These are phyloP conservation scores for Neopipo cinnamomea DNA, from an alignment of 2,113 vertebrate genomes.

Conservation along the genomic window DNA sequence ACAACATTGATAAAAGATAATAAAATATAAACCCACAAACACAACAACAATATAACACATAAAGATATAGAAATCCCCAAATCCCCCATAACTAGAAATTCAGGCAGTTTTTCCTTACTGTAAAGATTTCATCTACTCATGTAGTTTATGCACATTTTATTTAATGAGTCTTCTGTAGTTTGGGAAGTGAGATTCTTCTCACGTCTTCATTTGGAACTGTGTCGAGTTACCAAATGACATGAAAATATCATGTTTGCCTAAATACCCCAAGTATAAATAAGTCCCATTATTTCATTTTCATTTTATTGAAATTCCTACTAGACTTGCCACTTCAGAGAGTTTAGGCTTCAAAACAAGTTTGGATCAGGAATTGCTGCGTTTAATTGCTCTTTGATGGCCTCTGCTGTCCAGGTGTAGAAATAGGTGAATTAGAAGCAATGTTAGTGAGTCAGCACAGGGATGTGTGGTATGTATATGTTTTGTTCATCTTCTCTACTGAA, in stretches of 20 bases:
- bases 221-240: neutral
- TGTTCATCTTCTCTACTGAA: neutral
- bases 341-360: neutral
- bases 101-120: neutral
- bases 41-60: neutral
- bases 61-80: neutral
- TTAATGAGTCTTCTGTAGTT: neutral
- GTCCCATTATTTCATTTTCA: neutral
- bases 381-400: slow-evolving; percentile 14
- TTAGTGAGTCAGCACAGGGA: neutral
- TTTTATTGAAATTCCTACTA: neutral
- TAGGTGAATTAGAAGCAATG: neutral
- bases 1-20: neutral
- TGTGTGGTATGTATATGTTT: fast-evolving
- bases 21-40: neutral
- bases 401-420: neutral
- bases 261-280: neutral
- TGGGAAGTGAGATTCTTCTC: neutral
- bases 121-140: neutral
- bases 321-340: neutral
- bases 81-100: neutral
- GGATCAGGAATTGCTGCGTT: neutral
- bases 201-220: neutral
- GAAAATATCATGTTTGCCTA: neutral
- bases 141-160: neutral